These are phyloP conservation scores for Hippocampus guttulatus DNA, from an alignment of 2,113 vertebrate species.

Conservation along the genomic window DNA sequence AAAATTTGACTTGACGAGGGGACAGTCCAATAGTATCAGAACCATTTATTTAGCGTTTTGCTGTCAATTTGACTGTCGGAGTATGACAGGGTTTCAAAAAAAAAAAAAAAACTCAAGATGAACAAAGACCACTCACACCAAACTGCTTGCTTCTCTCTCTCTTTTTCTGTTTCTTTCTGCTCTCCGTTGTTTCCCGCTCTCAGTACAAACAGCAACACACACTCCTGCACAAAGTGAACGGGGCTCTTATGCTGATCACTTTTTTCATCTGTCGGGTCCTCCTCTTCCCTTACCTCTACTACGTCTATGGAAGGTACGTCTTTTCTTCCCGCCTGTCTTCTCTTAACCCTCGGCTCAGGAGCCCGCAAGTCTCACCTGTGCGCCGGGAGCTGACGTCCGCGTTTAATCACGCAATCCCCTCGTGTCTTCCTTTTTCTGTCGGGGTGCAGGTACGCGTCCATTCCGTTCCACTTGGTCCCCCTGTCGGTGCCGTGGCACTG, in stretches of 20 bases:
- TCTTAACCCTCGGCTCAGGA: slow-evolving; percentile 29
- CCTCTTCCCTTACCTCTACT: slow-evolving; percentile 93
- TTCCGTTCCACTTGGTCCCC: slow-evolving; percentile 81
- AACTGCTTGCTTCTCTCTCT: slow-evolving; percentile 47
- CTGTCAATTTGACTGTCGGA: not conserved
- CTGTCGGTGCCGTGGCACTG: slow-evolving; percentile 75
- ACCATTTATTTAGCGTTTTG: not conserved
- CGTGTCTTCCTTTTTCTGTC: slow-evolving; percentile 4
- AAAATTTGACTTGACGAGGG: too few relatives aligned
- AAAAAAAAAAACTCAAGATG: slow-evolving; percentile 9
- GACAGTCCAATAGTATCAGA: too few relatives aligned
- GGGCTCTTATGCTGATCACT: slow-evolving; percentile 84
- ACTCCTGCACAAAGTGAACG: slow-evolving; percentile 87
- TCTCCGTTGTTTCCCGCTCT: slow-evolving; percentile 21
- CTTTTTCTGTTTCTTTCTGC: slow-evolving; percentile 34
- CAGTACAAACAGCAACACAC: slow-evolving; percentile 89
- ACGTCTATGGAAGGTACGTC: slow-evolving; percentile 84
- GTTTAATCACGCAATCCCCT: not conserved
- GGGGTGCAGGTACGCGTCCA: slow-evolving; percentile 74
- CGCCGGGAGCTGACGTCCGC: not conserved
- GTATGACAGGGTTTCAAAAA: slow-evolving; percentile 12
- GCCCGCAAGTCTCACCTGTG: slow-evolving; percentile 10
- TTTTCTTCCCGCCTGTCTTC: slow-evolving; percentile 48
- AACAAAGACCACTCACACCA: slow-evolving; percentile 51
- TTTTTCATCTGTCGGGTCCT: slow-evolving; percentile 90